Evolutionary conservation across 2,797 vertebrate species (phyloP).

Genomic region (Hypotaenidia okinawae): DNA sequence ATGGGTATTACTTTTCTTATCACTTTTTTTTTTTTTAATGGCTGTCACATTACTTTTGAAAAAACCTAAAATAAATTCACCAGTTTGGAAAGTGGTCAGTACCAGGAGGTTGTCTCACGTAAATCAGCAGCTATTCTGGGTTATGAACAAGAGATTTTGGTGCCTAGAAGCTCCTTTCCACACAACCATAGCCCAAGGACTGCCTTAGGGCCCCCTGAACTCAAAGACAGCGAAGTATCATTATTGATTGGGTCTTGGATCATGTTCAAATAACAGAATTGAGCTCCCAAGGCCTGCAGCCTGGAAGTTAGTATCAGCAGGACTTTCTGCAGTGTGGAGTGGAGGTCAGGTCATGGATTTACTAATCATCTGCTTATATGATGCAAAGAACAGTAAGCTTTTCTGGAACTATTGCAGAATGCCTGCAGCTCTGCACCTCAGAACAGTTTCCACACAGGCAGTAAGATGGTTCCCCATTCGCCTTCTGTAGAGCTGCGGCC

Average conservation of each 20-base stretch:
- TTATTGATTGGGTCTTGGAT: background rate
- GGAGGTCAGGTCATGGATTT: background rate
- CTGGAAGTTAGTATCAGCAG: background rate
- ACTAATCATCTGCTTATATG: background rate
- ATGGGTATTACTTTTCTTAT: background rate
- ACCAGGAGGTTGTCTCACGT: background rate
- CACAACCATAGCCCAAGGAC: background rate
- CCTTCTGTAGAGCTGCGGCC: background rate
- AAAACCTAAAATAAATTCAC: background rate
- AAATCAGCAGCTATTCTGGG: background rate
- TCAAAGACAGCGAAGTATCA: fast-evolving
- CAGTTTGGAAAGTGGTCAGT: background rate
- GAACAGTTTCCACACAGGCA: background rate
- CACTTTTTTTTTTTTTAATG: background rate
- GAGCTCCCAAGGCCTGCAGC: background rate
- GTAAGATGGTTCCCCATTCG: background rate
- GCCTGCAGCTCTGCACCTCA: background rate
- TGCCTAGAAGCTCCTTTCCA: background rate
- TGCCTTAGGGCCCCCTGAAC: background rate
- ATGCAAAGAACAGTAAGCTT: background rate
- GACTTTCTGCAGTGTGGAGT: background rate
- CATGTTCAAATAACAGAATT: background rate
- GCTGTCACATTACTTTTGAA: background rate
- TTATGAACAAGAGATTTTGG: background rate
- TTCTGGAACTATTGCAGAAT: background rate